These are phyloP conservation scores for Haliclystus octoradiatus DNA, from an alignment of 30 jellyfish, hydroid and myxozoan genomes.

Conservation along the genomic window DNA sequence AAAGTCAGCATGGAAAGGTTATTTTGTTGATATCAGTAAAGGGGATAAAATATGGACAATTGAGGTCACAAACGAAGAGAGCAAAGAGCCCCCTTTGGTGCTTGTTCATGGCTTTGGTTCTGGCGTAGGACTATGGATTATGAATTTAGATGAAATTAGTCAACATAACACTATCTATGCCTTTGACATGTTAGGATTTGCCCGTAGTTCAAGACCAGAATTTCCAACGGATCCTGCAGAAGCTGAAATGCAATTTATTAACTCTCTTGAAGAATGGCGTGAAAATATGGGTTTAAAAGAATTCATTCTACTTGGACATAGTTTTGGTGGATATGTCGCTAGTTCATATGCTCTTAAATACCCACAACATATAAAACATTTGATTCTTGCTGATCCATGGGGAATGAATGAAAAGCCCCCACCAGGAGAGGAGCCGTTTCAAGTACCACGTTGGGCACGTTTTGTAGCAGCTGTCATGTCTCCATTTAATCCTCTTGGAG, in stretches of 20 bases:
- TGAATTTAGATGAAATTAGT: slow-evolving; percentile 75
- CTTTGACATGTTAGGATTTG: slow-evolving; percentile 85
- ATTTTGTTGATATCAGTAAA: slow-evolving; percentile 50
- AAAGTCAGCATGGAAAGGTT: slow-evolving; percentile 35
- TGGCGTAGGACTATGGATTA: slow-evolving; percentile 89
- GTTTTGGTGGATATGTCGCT: slow-evolving; percentile 95
- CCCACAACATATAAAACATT: slow-evolving; percentile 87
- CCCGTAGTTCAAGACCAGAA: slow-evolving; percentile 86
- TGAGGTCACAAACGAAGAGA: slow-evolving; percentile 42
- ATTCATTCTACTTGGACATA: slow-evolving; percentile 86
- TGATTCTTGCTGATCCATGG: slow-evolving; percentile 98
- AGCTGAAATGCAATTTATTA: slow-evolving; percentile 72
- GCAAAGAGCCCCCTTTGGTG: slow-evolving; percentile 47
- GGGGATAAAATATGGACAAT: slow-evolving; percentile 57
- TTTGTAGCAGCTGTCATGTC: slow-evolving; percentile 81
- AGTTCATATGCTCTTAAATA: slow-evolving; percentile 66
- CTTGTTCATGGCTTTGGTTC: slow-evolving; percentile 95
- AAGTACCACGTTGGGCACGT: slow-evolving; percentile 90
- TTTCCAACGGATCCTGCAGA: slow-evolving; percentile 92
- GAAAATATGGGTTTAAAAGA: slow-evolving; percentile 56
- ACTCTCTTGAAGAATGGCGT: slow-evolving; percentile 92
- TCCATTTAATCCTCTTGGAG: slow-evolving; percentile 90
- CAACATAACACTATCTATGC: slow-evolving; percentile 57
- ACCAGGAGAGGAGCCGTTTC: slow-evolving; percentile 78
- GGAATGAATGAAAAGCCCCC: slow-evolving; percentile 95